Percentiles rank a stretch among this genome's conserved stretches.
Conservation (phyloP, 2,888 invertebrate species). For the Folsomia candida region DNA sequence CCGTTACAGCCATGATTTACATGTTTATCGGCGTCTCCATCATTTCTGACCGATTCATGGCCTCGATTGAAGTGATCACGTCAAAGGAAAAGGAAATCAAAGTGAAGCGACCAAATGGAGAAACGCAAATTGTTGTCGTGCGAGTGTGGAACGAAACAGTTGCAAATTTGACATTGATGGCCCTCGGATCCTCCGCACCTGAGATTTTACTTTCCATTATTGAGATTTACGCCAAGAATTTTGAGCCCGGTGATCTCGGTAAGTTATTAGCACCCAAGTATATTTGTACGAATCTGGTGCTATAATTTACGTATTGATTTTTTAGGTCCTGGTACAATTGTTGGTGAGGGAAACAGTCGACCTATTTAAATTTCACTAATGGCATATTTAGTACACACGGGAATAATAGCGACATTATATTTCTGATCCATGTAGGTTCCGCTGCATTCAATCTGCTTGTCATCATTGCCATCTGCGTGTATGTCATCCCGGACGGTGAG, state of each 20-base stretch:
- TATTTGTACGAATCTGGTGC: no score
- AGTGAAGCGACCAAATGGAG: constrained; percentile 83
- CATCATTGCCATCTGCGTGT: constrained; percentile 91
- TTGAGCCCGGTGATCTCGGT: constrained; percentile 93
- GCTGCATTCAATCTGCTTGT: constrained; percentile 98
- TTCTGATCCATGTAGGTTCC: constrained; percentile 63
- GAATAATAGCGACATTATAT: neutral
- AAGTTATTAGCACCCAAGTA: no score
- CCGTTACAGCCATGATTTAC: constrained; percentile 74
- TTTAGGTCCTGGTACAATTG: constrained; percentile 84
- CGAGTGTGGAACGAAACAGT: constrained; percentile 89
- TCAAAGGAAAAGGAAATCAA: constrained; percentile 93
- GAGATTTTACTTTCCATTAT: constrained; percentile 97
- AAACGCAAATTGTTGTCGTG: constrained; percentile 82
- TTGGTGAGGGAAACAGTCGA: neutral
- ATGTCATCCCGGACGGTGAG: constrained; percentile 86
- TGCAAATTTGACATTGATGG: constrained; percentile 97
- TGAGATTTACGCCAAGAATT: constrained; percentile 93
- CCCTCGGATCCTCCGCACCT: constrained; percentile 95
- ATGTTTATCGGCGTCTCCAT: constrained; percentile 98
- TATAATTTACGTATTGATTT: no score
- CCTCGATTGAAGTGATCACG: constrained; percentile 97
- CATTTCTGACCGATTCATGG: constrained; percentile 98
- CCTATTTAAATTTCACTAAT: neutral
- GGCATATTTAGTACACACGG: no score